A percentile compares a stretch with the other conserved stretches of the same genome.
Evolutionary conservation across 2,888 invertebrate species (phyloP).

Genomic region (Nomada ferruginata): DNA sequence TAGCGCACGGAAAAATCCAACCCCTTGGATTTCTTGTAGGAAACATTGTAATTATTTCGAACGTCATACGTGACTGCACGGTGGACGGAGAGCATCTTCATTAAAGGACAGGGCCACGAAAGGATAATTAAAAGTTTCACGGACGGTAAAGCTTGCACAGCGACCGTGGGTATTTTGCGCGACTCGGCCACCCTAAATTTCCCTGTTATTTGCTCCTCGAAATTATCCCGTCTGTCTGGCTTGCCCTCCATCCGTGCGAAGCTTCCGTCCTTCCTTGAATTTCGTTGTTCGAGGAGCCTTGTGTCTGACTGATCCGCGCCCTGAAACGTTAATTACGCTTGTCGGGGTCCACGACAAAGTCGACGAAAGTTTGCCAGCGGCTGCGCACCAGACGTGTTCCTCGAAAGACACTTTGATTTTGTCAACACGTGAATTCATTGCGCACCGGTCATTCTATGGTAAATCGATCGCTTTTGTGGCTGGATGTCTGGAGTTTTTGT

Average conservation of each 20-base stretch:
- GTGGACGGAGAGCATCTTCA: constrained; percentile 61
- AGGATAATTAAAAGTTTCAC: constrained; percentile 75
- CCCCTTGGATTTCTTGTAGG: constrained; percentile 47
- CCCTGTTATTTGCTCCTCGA: constrained; percentile 59
- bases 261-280: constrained; percentile 38
- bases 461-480: no score
- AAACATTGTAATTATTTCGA: constrained; percentile 75
- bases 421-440: constrained; percentile 27
- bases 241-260: constrained; percentile 40
- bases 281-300: constrained; percentile 53
- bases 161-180: constrained; percentile 43
- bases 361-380: constrained; percentile 41
- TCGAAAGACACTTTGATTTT: constrained; percentile 30
- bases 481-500: no score
- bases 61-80: constrained; percentile 56
- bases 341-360: constrained; percentile 47
- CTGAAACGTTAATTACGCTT: constrained; percentile 56
- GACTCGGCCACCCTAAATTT: constrained; percentile 56
- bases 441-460: not conserved
- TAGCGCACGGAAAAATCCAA: not conserved
- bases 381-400: not conserved
- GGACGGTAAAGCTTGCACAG: constrained; percentile 37
- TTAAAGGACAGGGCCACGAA: constrained; percentile 67
- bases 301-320: constrained; percentile 48
- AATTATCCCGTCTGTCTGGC: constrained; percentile 50